A percentile compares a stretch with the other conserved stretches of the same genome.
Evolutionary conservation across 1,140 invertebrate genomes (phyloP).

Genomic region (Frieseomelitta varia): DNA sequence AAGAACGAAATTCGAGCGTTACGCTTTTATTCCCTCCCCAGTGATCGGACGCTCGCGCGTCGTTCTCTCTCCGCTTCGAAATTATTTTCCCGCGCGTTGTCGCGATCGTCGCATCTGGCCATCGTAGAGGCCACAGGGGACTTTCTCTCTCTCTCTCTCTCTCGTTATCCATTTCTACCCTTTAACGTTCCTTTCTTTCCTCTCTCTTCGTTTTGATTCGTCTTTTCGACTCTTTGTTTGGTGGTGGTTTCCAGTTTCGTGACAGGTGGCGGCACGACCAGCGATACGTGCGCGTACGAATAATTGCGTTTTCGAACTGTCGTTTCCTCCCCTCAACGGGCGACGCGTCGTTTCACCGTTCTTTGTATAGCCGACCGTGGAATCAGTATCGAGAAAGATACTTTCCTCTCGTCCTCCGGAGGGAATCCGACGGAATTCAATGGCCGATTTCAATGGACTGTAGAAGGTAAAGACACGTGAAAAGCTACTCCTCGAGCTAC

Average conservation of each 20-base stretch:
- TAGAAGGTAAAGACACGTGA: conserved; percentile 52
- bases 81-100: conserved; percentile 58
- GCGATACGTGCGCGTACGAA: conserved; percentile 56
- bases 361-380: conserved; percentile 40
- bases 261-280: conserved; percentile 58
- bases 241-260: conserved; percentile 57
- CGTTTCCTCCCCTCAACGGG: conserved; percentile 31
- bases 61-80: conserved; percentile 60
- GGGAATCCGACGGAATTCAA: conserved; percentile 53
- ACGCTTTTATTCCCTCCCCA: conserved; percentile 32
- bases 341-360: conserved; percentile 39
- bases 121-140: neutral
- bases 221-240: conserved; percentile 16
- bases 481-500: conserved; percentile 56
- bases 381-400: conserved; percentile 34
- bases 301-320: conserved; percentile 72
- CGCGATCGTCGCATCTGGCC: conserved; percentile 62
- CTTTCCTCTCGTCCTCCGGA: conserved; percentile 24
- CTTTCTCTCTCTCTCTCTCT: neutral
- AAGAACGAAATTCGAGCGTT: conserved; percentile 40
- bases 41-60: conserved; percentile 36
- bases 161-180: neutral
- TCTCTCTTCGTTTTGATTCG: neutral
- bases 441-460: conserved; percentile 38
- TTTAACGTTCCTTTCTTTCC: neutral